Evolutionary conservation across 2,113 vertebrate species (phyloP).

Genomic region (Pseudonaja textilis): DNA sequence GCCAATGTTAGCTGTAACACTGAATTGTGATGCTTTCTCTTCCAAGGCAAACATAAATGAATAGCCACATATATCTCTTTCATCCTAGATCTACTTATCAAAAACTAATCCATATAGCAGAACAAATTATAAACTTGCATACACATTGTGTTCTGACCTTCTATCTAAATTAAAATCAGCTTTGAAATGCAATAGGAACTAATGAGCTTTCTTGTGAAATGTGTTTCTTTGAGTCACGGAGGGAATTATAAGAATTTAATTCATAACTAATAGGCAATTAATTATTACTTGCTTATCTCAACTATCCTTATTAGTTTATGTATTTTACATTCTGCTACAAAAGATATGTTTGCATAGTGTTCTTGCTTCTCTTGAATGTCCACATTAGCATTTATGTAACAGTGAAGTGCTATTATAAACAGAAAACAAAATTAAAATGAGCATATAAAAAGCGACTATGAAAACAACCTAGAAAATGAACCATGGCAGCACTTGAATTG

Average conservation of each 20-base stretch:
- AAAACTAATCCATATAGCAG: neutral
- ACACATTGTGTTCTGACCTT: neutral
- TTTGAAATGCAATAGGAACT: constrained; percentile 10
- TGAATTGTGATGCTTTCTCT: neutral
- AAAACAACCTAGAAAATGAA: neutral
- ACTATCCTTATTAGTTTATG: constrained; percentile 9
- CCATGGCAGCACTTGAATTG: neutral
- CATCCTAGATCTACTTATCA: neutral
- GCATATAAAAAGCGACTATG: constrained; percentile 25
- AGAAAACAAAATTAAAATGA: constrained; percentile 44
- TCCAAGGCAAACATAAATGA: neutral
- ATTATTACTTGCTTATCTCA: constrained; percentile 27
- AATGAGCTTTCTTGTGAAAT: constrained; percentile 4
- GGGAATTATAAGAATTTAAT: neutral
- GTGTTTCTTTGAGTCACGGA: neutral
- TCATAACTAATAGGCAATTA: constrained; percentile 2
- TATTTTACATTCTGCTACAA: constrained; percentile 18
- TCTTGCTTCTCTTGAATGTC: constrained; percentile 24
- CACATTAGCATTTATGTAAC: constrained; percentile 40
- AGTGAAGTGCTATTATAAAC: constrained; percentile 41
- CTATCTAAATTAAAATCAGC: constrained; percentile 30
- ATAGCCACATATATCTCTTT: neutral
- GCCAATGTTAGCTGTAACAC: neutral
- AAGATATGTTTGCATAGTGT: constrained; percentile 5
- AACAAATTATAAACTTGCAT: neutral